Evolutionary conservation across 2,888 invertebrate genomes (phyloP).

Genomic region (Morpho deidamia): DNA sequence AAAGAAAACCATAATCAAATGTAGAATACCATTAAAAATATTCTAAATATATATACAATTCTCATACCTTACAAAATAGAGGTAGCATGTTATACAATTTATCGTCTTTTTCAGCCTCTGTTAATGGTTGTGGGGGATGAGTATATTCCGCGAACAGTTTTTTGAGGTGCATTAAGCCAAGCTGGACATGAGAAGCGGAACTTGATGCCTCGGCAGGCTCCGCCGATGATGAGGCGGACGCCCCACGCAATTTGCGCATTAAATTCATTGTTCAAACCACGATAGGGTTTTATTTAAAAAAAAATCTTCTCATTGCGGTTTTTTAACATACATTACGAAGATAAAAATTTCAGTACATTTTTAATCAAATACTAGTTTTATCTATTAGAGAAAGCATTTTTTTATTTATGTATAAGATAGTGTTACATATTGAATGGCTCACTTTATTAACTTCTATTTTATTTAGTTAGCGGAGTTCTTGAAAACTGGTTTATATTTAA

Average conservation of each 20-base stretch:
- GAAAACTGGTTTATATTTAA: not conserved
- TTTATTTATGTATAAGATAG: not conserved
- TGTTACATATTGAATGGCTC: conserved; percentile 14
- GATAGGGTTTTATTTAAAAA: conserved; percentile 15
- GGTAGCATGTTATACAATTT: conserved; percentile 98
- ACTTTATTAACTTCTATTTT: not conserved
- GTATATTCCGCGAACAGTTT: conserved; percentile 97
- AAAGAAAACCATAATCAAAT: not conserved
- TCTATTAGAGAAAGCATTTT: conserved; percentile 16
- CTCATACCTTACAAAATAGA: conserved; percentile 94
- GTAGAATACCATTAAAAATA: not conserved
- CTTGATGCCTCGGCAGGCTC: conserved; percentile 80
- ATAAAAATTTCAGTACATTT: conserved; percentile 18
- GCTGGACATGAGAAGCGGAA: conserved; percentile 88
- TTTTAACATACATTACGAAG: conserved; percentile 2
- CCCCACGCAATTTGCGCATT: conserved; percentile 91
- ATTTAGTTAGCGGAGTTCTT: not conserved
- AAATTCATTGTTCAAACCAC: conserved; percentile 84
- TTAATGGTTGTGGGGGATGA: conserved; percentile 89
- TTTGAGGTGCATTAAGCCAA: conserved; percentile 96
- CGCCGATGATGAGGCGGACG: conserved; percentile 61
- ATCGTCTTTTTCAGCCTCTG: conserved; percentile 91
- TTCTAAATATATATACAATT: not conserved
- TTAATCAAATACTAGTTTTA: conserved; percentile 8
- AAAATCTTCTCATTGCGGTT: conserved; percentile 14